A percentile compares a stretch with the other conserved stretches of the same genome.
Conservation (phyloP, 1,140 invertebrate species). For the Drosophila parvula region DNA sequence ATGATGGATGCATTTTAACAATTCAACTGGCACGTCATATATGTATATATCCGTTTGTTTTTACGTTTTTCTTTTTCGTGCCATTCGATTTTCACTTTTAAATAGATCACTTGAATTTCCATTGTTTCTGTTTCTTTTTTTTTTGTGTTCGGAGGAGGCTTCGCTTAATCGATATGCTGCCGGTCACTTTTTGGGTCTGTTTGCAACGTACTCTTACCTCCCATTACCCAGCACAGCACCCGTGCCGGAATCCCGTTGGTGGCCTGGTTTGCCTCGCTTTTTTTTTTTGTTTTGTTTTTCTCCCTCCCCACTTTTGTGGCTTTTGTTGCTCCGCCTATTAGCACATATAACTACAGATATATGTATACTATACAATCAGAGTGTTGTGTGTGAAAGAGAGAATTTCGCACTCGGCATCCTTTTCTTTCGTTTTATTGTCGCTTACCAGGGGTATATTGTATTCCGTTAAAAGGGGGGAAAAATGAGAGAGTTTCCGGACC, state of each 20-base stretch:
- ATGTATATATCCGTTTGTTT: background rate
- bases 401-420: slow-evolving; percentile 46
- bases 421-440: slow-evolving; percentile 31
- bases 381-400: slow-evolving; percentile 11
- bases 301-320: slow-evolving; percentile 26
- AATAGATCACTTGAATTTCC: slow-evolving; percentile 36
- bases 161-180: slow-evolving; percentile 45
- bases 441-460: slow-evolving; percentile 4
- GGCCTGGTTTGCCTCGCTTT: slow-evolving; percentile 58
- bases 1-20: slow-evolving; percentile 28
- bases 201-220: background rate
- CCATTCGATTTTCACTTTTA: slow-evolving; percentile 30
- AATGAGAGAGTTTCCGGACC: slow-evolving; percentile 9
- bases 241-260: slow-evolving; percentile 42
- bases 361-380: background rate
- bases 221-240: slow-evolving; percentile 1
- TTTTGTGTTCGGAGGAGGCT: slow-evolving; percentile 9
- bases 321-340: slow-evolving; percentile 81
- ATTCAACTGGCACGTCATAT: slow-evolving; percentile 12
- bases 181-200: slow-evolving; percentile 29
- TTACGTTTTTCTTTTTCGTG: background rate
- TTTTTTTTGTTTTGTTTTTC: no score
- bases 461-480: background rate
- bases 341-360: slow-evolving; percentile 41
- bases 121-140: slow-evolving; percentile 10